A percentile compares a stretch with the other conserved stretches of the same genome.
Evolutionary conservation across 35 echinoderm and acorn worm species (phyloP).

Genomic region (Diadema setosum): DNA sequence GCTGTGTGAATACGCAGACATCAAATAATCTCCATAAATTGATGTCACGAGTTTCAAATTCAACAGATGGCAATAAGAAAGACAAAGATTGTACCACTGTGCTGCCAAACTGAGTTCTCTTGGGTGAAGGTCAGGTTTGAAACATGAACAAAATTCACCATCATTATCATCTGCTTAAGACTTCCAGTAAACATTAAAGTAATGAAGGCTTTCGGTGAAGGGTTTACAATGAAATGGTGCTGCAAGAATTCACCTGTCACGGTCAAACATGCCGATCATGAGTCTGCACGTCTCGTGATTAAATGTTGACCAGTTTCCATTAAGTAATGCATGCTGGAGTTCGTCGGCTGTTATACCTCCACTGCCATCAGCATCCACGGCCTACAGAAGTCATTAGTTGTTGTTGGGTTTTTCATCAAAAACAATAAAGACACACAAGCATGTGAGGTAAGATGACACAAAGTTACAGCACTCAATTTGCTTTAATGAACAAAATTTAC

Average conservation of each 20-base stretch:
- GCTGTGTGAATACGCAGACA: too few species aligned
- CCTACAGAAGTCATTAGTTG: conserved; percentile 21
- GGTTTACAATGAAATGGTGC: neutral
- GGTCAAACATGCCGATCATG: conserved; percentile 99
- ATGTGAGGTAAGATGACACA: neutral
- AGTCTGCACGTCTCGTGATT: conserved; percentile 95
- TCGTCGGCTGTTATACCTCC: conserved; percentile 68
- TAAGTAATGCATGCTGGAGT: conserved; percentile 72
- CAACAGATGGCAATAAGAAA: too few species aligned
- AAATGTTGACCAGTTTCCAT: conserved; percentile 89
- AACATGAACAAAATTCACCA: too few species aligned
- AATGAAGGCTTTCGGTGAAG: too few species aligned
- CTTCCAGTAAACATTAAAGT: too few species aligned
- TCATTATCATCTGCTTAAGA: too few species aligned
- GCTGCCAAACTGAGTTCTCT: too few species aligned
- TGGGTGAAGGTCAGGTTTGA: too few species aligned
- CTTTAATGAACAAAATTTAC: neutral
- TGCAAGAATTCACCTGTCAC: conserved; percentile 66
- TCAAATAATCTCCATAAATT: too few species aligned
- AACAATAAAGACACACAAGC: neutral
- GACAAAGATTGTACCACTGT: too few species aligned
- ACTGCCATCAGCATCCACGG: conserved; percentile 85
- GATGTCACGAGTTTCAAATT: too few species aligned
- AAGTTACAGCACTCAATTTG: neutral
- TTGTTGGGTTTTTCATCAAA: neutral